Percentiles rank a stretch among this genome's conserved stretches.
Conservation (phyloP, 2,797 vertebrate species). For the Aldrovandia affinis region DNA sequence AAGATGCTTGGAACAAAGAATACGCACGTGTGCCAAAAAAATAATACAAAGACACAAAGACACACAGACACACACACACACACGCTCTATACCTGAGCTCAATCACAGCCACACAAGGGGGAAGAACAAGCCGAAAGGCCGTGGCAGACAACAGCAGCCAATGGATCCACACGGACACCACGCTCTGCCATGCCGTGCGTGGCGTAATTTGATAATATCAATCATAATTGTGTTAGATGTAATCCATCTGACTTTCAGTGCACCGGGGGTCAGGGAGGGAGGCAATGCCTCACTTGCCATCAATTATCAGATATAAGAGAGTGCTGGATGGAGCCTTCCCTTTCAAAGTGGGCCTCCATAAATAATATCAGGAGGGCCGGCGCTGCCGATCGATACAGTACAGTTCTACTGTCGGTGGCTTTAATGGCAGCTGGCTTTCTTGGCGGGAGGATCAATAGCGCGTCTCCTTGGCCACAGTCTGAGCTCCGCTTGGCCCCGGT, state of each 20-base stretch:
- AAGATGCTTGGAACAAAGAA: not conserved
- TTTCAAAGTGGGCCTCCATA: constrained; percentile 76
- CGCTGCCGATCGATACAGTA: constrained; percentile 82
- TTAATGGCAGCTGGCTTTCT: constrained; percentile 82
- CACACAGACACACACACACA: constrained; percentile 25
- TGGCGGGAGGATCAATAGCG: constrained; percentile 83
- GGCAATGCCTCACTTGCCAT: constrained; percentile 88
- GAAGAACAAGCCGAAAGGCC: constrained; percentile 53
- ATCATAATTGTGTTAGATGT: constrained; percentile 93
- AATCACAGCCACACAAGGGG: constrained; percentile 44
- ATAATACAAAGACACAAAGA: not conserved
- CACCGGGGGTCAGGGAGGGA: constrained; percentile 85
- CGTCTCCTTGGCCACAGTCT: constrained; percentile 73
- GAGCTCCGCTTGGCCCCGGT: constrained; percentile 62
- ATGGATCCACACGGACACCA: constrained; percentile 70
- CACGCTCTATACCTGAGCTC: constrained; percentile 33
- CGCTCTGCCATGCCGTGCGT: constrained; percentile 67
- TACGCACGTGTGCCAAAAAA: not conserved
- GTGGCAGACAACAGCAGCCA: constrained; percentile 68
- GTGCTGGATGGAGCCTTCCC: constrained; percentile 77
- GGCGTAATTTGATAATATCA: constrained; percentile 90
- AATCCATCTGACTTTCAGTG: constrained; percentile 88
- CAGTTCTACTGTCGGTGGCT: constrained; percentile 88
- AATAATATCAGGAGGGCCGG: constrained; percentile 84
- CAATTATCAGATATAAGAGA: constrained; percentile 88